Evolutionary conservation across 2,113 vertebrate genomes (phyloP).

Genomic region (Cariama cristata): DNA sequence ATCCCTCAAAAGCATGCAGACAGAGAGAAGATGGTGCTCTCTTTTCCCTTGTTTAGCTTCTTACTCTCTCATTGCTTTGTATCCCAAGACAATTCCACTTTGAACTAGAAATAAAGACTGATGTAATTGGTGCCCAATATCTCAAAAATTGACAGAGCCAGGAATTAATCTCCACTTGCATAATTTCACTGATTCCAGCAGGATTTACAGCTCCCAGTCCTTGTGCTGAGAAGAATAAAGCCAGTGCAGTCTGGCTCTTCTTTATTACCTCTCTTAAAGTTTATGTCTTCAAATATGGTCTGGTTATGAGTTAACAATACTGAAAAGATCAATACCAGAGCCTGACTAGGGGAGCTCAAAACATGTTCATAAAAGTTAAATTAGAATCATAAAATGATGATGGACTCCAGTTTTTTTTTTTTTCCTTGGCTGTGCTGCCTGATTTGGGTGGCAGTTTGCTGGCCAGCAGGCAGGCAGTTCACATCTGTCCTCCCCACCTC

Average conservation of each 20-base stretch:
- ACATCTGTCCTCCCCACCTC: not conserved
- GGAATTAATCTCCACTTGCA: conserved; percentile 44
- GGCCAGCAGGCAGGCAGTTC: not conserved
- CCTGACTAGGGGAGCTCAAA: conserved; percentile 65
- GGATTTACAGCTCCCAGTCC: conserved; percentile 65
- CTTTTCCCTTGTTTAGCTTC: not conserved
- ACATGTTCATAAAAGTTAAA: conserved; percentile 79
- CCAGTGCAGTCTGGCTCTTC: conserved; percentile 47
- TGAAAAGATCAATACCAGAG: conserved; percentile 75
- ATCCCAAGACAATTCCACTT: not conserved
- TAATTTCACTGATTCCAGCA: conserved; percentile 47
- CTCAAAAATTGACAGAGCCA: not conserved
- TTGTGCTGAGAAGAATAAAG: conserved; percentile 39
- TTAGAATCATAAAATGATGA: conserved; percentile 76
- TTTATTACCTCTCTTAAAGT: conserved; percentile 80
- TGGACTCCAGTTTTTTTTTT: not conserved
- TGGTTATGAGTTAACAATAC: conserved; percentile 79
- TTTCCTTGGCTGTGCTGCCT: not conserved
- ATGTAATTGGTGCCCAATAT: not conserved
- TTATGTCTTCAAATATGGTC: conserved; percentile 79
- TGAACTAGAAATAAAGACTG: not conserved
- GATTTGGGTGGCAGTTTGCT: conserved; percentile 17
- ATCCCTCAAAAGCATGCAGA: not conserved
- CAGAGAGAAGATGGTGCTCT: not conserved
- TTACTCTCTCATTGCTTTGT: not conserved